phyloP scores from a whole-genome alignment of 2,888 invertebrate species.

The Pemphredon lugubris region DNA sequence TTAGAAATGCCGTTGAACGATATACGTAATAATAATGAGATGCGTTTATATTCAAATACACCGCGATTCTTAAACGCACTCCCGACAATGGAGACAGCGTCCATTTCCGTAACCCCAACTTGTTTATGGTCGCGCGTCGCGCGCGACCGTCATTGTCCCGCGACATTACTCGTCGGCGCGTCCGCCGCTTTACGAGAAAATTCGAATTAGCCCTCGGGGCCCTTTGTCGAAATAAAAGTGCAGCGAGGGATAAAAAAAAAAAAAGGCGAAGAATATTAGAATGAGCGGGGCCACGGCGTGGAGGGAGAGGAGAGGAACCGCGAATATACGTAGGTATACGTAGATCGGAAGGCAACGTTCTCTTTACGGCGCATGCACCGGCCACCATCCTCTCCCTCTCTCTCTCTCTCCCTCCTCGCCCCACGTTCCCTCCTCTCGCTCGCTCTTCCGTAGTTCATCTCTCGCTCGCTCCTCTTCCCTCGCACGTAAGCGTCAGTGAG shows the following conservation, averaged over 20 bases:
- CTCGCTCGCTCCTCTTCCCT: conserved; percentile 29
- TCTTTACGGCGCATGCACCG: conserved; percentile 55
- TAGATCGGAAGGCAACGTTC: conserved; percentile 44
- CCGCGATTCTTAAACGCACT: no score
- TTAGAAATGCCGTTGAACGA: no score
- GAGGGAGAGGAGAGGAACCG: conserved; percentile 9
- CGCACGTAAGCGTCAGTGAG: conserved; percentile 75
- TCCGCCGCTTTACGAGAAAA: conserved; percentile 67
- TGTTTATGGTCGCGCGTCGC: conserved; percentile 43
- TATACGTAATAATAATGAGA: no score
- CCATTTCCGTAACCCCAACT: conserved; percentile 41
- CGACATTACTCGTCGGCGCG: conserved; percentile 60
- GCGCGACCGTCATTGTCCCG: conserved; percentile 31
- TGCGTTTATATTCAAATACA: no score
- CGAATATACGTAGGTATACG: conserved; percentile 23
- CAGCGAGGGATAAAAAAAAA: conserved; percentile 60
- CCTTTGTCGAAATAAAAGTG: conserved; percentile 70
- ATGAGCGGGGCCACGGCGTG: conserved; percentile 10
- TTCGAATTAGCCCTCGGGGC: conserved; percentile 65
- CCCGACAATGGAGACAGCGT: no score
- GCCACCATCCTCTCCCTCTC: conserved; percentile 32
- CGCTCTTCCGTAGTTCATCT: conserved; percentile 22
- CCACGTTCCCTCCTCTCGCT: conserved; percentile 37
- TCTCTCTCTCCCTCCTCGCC: conserved; percentile 21
- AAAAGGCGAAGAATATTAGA: conserved; percentile 38